Percentiles rank a stretch among this genome's conserved stretches.
Conservation (phyloP, 2,888 invertebrate genomes). For the Hyposoter dolosus region DNA sequence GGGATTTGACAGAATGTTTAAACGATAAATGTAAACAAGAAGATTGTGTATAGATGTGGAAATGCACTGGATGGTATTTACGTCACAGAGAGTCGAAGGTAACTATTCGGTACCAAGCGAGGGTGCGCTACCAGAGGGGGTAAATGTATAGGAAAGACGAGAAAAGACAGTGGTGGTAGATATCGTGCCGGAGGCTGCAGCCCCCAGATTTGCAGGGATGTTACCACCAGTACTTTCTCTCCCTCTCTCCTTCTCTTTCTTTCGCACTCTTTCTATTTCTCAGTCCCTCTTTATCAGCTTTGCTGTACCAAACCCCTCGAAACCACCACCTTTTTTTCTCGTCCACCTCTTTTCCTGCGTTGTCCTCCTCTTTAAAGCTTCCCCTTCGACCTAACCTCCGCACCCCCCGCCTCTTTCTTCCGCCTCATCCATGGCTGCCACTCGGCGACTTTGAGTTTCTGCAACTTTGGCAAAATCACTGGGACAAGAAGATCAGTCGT, state of each 20-base stretch:
- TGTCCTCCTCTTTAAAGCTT: conserved; percentile 64
- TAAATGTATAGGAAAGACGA: conserved; percentile 38
- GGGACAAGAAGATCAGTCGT: conserved; percentile 79
- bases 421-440: conserved; percentile 62
- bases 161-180: conserved; percentile 56
- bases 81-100: conserved; percentile 50
- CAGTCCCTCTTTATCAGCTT: conserved; percentile 36
- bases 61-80: conserved; percentile 24
- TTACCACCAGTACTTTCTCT: conserved; percentile 70
- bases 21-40: neutral
- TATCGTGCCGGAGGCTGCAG: conserved; percentile 62
- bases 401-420: conserved; percentile 35
- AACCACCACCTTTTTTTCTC: conserved; percentile 59
- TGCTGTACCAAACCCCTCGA: conserved; percentile 52
- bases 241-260: conserved; percentile 48
- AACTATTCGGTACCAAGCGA: conserved; percentile 55
- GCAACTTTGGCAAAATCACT: conserved; percentile 83
- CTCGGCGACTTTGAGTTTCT: conserved; percentile 75
- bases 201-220: conserved; percentile 71
- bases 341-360: conserved; percentile 70
- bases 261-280: conserved; percentile 7
- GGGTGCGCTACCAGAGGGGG: conserved; percentile 59
- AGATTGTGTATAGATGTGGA: neutral
- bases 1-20: neutral
- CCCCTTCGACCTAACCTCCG: conserved; percentile 60